Conservation (phyloP, 2,888 invertebrate species). For the Spicauda simplicius region DNA sequence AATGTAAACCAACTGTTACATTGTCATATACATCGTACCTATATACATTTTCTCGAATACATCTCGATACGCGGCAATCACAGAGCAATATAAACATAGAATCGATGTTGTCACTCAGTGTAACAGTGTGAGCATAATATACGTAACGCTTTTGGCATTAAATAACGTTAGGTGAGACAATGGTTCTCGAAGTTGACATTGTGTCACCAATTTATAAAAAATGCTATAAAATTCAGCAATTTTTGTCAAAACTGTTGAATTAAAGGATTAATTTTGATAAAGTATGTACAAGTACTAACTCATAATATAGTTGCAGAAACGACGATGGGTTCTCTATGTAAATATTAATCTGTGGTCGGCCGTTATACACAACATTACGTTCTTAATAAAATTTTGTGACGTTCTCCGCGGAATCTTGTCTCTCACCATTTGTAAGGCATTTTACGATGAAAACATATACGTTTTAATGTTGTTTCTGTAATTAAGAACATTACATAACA, state of each 20-base stretch:
- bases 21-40: background rate
- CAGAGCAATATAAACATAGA: background rate
- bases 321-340: background rate
- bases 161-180: too few relatives aligned
- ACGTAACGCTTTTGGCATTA: too few relatives aligned
- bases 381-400: slow-evolving; percentile 5
- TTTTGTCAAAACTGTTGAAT: too few relatives aligned
- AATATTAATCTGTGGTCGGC: background rate
- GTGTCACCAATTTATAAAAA: too few relatives aligned
- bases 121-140: background rate
- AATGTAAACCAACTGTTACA: background rate
- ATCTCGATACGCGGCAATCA: background rate
- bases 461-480: background rate
- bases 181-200: too few relatives aligned
- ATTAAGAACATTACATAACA: background rate
- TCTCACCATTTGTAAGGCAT: background rate
- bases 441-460: background rate
- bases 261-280: too few relatives aligned
- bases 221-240: too few relatives aligned
- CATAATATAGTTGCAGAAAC: too few relatives aligned
- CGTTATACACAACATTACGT: background rate
- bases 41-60: background rate
- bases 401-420: background rate
- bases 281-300: too few relatives aligned
- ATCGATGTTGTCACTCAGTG: background rate